Conservation (phyloP, 2,113 vertebrate species). For the Entosphenus tridentatus region DNA sequence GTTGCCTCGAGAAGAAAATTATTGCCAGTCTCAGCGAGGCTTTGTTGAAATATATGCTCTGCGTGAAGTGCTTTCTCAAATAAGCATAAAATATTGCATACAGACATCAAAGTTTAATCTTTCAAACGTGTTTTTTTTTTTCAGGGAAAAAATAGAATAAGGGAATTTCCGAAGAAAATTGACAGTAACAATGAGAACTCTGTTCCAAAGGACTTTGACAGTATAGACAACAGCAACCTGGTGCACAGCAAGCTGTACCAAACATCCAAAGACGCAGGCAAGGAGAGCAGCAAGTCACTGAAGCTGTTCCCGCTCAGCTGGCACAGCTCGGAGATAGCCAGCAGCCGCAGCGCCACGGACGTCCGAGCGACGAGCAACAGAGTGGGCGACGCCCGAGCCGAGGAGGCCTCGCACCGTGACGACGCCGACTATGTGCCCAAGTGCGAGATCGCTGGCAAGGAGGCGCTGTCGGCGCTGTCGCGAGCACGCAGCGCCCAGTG, state of each 20-base stretch:
- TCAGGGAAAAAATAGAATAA: constrained; percentile 1
- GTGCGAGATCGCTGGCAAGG: constrained; percentile 81
- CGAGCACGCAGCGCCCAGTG: constrained; percentile 62
- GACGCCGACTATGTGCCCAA: constrained; percentile 42
- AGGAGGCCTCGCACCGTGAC: constrained; percentile 22
- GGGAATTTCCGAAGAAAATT: constrained; percentile 28
- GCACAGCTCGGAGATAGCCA: background rate
- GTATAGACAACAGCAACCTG: constrained; percentile 91
- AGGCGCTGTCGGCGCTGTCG: constrained; percentile 71
- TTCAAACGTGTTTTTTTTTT: background rate
- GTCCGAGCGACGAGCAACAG: constrained; percentile 18
- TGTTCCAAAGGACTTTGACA: constrained; percentile 93
- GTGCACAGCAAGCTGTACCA: background rate
- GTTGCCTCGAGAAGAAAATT: no score
- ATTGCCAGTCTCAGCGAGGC: background rate
- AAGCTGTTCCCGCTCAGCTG: no score
- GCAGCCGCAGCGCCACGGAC: constrained; percentile 17
- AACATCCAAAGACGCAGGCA: background rate
- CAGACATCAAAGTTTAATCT: background rate
- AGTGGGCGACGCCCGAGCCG: constrained; percentile 16
- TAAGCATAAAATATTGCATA: background rate
- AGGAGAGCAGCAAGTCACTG: no score
- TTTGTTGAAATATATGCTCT: constrained; percentile 1
- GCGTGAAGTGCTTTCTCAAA: background rate
- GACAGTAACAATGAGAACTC: constrained; percentile 99